Percentiles rank a stretch among this genome's conserved stretches.
Evolutionary conservation across 2,888 invertebrate species (phyloP).

Genomic region (Acanthosepion pharaonis): DNA sequence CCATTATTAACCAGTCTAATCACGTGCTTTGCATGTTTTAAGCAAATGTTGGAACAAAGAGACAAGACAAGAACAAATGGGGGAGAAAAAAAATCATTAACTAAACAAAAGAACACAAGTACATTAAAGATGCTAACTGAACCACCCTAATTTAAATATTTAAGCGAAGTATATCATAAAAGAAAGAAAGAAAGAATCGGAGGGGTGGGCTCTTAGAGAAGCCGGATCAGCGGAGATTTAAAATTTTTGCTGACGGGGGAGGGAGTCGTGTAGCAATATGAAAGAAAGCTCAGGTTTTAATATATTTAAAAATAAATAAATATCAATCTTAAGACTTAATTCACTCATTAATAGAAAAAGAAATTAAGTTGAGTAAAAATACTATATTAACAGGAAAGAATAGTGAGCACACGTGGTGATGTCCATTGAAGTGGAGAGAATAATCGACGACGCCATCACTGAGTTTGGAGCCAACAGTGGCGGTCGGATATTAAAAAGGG

Average conservation of each 20-base stretch:
- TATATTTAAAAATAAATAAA: no score
- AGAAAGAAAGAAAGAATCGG: no score
- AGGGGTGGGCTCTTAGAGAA: not conserved
- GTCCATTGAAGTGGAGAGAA: not conserved
- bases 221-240: not conserved
- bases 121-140: no score
- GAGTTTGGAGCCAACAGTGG: constrained; percentile 33
- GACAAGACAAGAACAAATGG: not conserved
- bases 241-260: not conserved
- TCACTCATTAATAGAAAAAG: no score
- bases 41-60: not conserved
- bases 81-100: not conserved
- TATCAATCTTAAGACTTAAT: no score
- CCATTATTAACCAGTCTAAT: not conserved
- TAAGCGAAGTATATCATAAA: no score
- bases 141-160: no score
- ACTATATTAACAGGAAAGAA: not conserved
- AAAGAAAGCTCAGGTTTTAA: not conserved
- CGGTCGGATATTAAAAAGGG: not conserved
- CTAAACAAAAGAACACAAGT: no score
- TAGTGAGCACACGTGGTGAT: not conserved
- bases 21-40: not conserved
- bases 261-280: not conserved
- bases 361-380: not conserved
- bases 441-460: not conserved